Percentiles rank a stretch among this genome's conserved stretches.
Evolutionary conservation across 2,888 invertebrate species (phyloP).

Genomic region (Asteroscopus sphinx): DNA sequence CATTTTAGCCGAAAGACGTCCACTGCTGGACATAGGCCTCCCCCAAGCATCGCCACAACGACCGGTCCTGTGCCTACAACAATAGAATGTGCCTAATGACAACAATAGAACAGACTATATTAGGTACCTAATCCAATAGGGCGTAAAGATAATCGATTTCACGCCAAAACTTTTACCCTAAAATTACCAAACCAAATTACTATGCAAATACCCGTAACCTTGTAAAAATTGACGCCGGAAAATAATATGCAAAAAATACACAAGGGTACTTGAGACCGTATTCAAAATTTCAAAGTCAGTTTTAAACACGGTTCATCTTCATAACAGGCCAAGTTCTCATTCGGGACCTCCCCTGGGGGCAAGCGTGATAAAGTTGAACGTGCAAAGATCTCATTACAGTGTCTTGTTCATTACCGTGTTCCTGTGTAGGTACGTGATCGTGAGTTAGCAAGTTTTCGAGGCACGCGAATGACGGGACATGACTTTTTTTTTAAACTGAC

Average conservation of each 20-base stretch:
- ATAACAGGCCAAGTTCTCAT: constrained; percentile 50
- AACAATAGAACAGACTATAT: too few relatives aligned
- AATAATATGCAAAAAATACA: constrained; percentile 28
- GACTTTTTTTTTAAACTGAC: constrained; percentile 40
- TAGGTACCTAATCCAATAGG: neutral
- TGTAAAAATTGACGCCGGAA: constrained; percentile 4
- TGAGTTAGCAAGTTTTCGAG: constrained; percentile 48
- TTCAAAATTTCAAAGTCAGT: constrained; percentile 28
- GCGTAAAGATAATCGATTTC: constrained; percentile 1
- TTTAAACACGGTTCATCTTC: constrained; percentile 48
- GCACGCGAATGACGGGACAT: constrained; percentile 27
- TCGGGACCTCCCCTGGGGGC: constrained; percentile 36
- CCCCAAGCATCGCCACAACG: too few relatives aligned
- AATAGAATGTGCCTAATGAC: too few relatives aligned
- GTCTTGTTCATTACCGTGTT: constrained; percentile 62
- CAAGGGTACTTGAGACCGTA: constrained; percentile 9
- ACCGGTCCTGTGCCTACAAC: too few relatives aligned
- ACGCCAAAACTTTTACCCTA: constrained; percentile 1
- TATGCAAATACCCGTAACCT: constrained; percentile 4
- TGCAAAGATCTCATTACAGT: constrained; percentile 73
- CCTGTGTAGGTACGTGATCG: constrained; percentile 58
- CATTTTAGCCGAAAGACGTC: too few relatives aligned
- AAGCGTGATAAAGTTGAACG: constrained; percentile 66
- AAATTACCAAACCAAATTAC: constrained; percentile 14
- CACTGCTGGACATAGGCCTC: too few relatives aligned